phyloP scores from a whole-genome alignment of 2,888 invertebrate species.

The Automeris io region DNA sequence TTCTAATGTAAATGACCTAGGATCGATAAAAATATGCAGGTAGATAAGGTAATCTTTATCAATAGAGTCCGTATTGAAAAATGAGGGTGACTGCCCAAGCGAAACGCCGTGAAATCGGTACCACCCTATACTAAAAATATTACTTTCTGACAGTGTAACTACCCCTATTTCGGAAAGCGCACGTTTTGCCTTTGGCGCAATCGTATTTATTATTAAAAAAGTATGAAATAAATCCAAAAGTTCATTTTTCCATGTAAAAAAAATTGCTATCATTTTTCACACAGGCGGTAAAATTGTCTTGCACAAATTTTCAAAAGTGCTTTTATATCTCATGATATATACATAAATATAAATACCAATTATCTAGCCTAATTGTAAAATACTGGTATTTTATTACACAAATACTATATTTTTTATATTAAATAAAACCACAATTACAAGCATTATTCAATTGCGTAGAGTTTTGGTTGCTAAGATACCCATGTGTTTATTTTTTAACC shows the following conservation, averaged over 20 bases:
- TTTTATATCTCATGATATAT: no score
- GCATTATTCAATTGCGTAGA: background rate
- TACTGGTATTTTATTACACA: no score
- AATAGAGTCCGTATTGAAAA: slow-evolving; percentile 6
- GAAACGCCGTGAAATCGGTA: slow-evolving; percentile 29
- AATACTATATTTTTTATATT: no score
- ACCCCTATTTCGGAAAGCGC: slow-evolving; percentile 23
- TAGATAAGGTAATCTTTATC: slow-evolving; percentile 24
- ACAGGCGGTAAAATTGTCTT: slow-evolving; percentile 1
- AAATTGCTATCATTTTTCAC: background rate
- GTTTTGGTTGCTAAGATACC: slow-evolving; percentile 56
- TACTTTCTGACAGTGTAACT: slow-evolving; percentile 43
- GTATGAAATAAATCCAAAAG: no score
- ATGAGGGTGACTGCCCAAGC: slow-evolving; percentile 45
- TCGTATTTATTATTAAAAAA: no score
- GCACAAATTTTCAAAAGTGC: no score
- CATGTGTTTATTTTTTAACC: slow-evolving; percentile 24
- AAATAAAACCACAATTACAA: background rate
- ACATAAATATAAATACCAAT: no score
- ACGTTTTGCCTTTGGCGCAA: slow-evolving; percentile 19
- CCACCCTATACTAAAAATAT: slow-evolving; percentile 33
- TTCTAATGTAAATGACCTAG: background rate
- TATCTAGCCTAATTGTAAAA: no score
- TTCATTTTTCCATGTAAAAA: no score
- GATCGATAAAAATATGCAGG: slow-evolving; percentile 8